Conservation (phyloP, 2,113 vertebrate genomes). For the Xyliphius kryptos region DNA sequence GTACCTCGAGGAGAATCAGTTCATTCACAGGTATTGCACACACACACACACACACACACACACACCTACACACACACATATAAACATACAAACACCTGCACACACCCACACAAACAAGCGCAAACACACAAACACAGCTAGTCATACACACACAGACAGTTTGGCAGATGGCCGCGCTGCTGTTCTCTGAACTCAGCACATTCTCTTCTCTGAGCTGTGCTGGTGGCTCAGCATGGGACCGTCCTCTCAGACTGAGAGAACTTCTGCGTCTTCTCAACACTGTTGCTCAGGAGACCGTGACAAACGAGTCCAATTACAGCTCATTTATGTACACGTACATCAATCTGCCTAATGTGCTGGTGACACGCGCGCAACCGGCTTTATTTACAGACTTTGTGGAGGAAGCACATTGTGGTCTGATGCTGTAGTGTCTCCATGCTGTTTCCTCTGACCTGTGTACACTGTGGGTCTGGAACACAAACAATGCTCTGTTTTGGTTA, state of each 20-base stretch:
- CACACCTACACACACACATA: too few relatives aligned
- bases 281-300: conserved; percentile 44
- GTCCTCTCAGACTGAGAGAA: conserved; percentile 18
- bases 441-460: too few relatives aligned
- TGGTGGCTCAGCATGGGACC: not conserved
- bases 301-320: conserved; percentile 52
- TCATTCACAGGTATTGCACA: conserved; percentile 84
- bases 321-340: conserved; percentile 56
- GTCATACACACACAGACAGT: too few relatives aligned
- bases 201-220: not conserved
- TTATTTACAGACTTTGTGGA: conserved; percentile 3
- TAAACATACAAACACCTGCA: too few relatives aligned
- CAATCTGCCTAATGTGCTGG: conserved; percentile 51
- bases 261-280: conserved; percentile 22
- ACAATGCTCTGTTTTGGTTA: too few relatives aligned
- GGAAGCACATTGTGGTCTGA: too few relatives aligned
- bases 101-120: too few relatives aligned
- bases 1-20: conserved; percentile 97
- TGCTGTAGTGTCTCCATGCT: too few relatives aligned
- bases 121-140: too few relatives aligned
- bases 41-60: too few relatives aligned
- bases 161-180: conserved; percentile 14
- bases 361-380: conserved; percentile 7
- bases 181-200: conserved; percentile 24
- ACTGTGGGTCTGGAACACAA: too few relatives aligned